Base-by-base conservation (phyloP, 2,888 invertebrate species). In the Cynaeus angustus region DNA sequence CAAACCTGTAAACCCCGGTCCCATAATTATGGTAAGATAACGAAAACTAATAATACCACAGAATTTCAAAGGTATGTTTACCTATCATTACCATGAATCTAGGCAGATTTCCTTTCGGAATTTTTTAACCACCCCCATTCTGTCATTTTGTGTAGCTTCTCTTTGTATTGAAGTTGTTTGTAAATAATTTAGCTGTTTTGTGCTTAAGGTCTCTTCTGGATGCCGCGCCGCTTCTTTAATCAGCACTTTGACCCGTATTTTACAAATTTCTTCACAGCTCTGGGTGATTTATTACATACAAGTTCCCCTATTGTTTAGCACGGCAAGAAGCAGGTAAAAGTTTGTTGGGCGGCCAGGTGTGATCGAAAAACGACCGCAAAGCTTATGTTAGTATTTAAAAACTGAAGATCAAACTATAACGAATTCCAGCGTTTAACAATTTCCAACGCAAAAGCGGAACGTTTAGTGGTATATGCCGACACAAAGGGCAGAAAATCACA, bases 261-360 rank as follows among this genome's bases (percentile, higher is more conserved):
- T 83, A 83, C 82, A 83, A 83, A 83, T 83, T 83, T 83, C 80
- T 80, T 82, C 82, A 81, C 82, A 79, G 82, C 81, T 81, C 80
- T 76, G 78, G 81, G 83, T 85, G 84, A 85, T 84, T 84, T 85
- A 85, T 85, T 84, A 84, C 77, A 69, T 84, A 84, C 78, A 68
- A 75, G 81, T 80, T 75, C 81, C 78, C 80, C 83, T 81, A 84
- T 85, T 84, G 84, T 84, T 82, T 81, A 79, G 81, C 84, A 71
- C 83, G 80, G 68, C 68, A 64, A 68, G 80, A 71, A 76, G 76
- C 80, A 80, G 80, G 80, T 81, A 81, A 81, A 81, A 80, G 79
- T 79, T 77, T 78, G 78, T 78, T 78, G 78, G 79, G 78, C 77
- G 79, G 77, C 81, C 79, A 80, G 80, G 79, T 80, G 81, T 79